Evolutionary conservation across 1,140 invertebrate genomes (phyloP).

Genomic region (Lanistes nyassanus): DNA sequence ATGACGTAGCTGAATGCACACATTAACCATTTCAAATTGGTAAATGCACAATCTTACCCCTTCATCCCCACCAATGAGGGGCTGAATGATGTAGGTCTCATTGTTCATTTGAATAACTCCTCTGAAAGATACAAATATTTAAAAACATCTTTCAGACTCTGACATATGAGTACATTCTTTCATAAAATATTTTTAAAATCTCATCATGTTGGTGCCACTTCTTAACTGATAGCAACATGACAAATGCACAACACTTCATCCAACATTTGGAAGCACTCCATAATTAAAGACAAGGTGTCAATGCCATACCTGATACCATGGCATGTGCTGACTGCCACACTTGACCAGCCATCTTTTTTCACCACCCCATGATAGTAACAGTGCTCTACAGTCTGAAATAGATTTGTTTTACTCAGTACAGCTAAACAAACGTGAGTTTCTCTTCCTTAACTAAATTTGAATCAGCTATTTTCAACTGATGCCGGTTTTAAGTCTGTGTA

Average conservation of each 20-base stretch:
- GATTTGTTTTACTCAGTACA: too few species aligned
- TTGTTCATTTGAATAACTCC: conserved; percentile 96
- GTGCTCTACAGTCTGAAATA: conserved; percentile 73
- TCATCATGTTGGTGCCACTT: not conserved
- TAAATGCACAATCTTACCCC: conserved; percentile 5
- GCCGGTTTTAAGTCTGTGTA: too few species aligned
- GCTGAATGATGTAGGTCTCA: conserved; percentile 96
- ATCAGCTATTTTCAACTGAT: too few species aligned
- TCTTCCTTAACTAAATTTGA: too few species aligned
- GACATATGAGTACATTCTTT: not conserved
- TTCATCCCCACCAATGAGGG: conserved; percentile 93
- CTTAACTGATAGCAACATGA: not conserved
- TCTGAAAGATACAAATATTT: conserved; percentile 67
- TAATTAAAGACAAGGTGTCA: not conserved
- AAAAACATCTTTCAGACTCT: not conserved
- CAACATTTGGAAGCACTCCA: not conserved
- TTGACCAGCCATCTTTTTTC: conserved; percentile 95
- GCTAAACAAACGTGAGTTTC: not conserved
- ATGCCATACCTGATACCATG: conserved; percentile 80
- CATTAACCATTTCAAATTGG: too few species aligned
- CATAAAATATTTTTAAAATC: not conserved
- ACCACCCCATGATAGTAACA: conserved; percentile 96
- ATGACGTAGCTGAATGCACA: too few species aligned
- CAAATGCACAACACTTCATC: not conserved
- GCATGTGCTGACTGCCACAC: conserved; percentile 95